Evolutionary conservation across 2,888 invertebrate genomes (phyloP), one percentile per base, ranked within the genome.

Genomic region (Ennomos quercinarius): DNA sequence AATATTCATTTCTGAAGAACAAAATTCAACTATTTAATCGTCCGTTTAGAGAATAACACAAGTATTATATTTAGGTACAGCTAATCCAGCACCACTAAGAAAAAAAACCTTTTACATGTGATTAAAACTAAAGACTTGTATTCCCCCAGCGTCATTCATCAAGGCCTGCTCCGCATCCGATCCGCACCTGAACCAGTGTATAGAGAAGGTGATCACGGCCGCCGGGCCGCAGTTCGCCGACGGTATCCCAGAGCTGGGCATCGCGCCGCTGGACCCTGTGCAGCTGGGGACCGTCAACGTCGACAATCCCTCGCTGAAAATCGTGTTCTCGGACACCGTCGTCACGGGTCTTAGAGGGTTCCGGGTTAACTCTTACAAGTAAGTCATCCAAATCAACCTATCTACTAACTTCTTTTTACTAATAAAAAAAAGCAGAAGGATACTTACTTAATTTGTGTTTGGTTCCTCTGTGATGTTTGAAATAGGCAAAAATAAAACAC

Each of bases 241-340:
- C 35, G 93, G 93, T 9, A 87, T 92, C 67, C 92, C 93, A 3
- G 91, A 80, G 72, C 77, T 93, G 63, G 89, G 89, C 61, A 84
- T 93, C 55, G 91, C 91, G 0, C 78, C 88, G 0, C 71, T 93
- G 50, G 93, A 93, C 75, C 93, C 93, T 0, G 86, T 91, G 39
- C 72, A 86, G 48, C 74, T 93, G 42, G 93, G 92, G 27, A 90
- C 81, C 1, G 85, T 93, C 17, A 76, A 83, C 8, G 87, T 93
- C 0, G 76, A 90, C 74, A 91, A 90, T 60, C 87, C 90, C 0
- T 83, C 93, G 0, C 71, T 93, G 42, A 89, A 86, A 56, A 83
- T 93, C 11, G 78, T 77, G 8, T 93, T 93, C 61, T 83, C 81
- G 1, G 89, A 93, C 46, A 91, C 93, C 0, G 83, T 91, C 2